phyloP scores from a whole-genome alignment of 2,888 invertebrate genomes.

The Bhutanitis thaidina region DNA sequence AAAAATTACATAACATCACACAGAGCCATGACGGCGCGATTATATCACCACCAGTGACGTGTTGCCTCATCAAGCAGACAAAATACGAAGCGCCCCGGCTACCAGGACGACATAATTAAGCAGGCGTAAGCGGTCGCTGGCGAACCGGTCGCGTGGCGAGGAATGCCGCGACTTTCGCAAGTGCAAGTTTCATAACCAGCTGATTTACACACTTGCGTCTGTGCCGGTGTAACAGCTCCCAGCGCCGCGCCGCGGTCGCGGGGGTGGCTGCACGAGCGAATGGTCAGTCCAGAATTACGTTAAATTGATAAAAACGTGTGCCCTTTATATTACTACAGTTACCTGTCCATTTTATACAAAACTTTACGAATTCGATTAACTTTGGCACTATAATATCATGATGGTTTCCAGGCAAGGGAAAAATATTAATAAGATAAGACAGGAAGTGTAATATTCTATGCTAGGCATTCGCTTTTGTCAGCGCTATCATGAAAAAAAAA shows the following conservation, averaged over 20 bases:
- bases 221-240: constrained; percentile 22
- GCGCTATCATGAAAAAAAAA: too few relatives aligned
- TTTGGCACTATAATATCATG: too few relatives aligned
- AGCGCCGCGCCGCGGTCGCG: not conserved
- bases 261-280: not conserved
- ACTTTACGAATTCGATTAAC: too few relatives aligned
- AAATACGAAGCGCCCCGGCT: not conserved
- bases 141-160: constrained; percentile 1
- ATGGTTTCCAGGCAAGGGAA: too few relatives aligned
- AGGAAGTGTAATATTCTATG: too few relatives aligned
- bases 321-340: too few relatives aligned
- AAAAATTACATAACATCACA: too few relatives aligned
- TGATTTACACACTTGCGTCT: constrained; percentile 25
- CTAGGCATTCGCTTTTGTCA: too few relatives aligned
- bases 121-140: not conserved
- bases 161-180: constrained; percentile 41
- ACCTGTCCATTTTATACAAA: too few relatives aligned
- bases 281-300: too few relatives aligned
- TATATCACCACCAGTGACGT: not conserved
- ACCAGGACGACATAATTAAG: not conserved
- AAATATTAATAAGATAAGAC: too few relatives aligned
- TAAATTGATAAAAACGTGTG: too few relatives aligned
- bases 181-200: constrained; percentile 46
- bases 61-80: constrained; percentile 1
- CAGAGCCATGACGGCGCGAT: not conserved